Evolutionary conservation across 2,888 invertebrate genomes (phyloP), one percentile per base, ranked within the genome.

Genomic region (Alviniconcha strummeri): DNA sequence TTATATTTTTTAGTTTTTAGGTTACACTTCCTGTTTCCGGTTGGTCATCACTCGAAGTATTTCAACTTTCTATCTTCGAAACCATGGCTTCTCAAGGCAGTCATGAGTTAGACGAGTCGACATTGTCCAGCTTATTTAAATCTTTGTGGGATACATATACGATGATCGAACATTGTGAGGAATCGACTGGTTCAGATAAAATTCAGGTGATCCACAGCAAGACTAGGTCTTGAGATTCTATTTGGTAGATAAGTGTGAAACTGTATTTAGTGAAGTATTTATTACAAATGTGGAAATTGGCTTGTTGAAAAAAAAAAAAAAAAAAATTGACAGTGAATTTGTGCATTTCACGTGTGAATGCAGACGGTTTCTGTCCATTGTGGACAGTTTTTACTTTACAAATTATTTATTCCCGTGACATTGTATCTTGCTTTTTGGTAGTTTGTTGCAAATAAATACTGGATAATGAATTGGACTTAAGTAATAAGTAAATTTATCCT

Each of bases 141-240:
- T 76, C 76, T 15, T 6, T 82, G 4, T 82, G 82, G 82, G 77
- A 56, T 17, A 56, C 82, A n/a, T 56, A 77, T 56, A n/a, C 77
- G 4, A 76, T 69, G 55, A 74, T 89, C 17, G 90, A 91, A 79
- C 89, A 83, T 56, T 87, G 87, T 56, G 88, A 89, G 52, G 90
- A 90, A 81, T 86, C 90, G 9, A 89, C 89, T n/a, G 86, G 86
- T 54, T 90, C 90, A 17, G 90, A 90, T 82, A 87, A 85, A 85
- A 84, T 87, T 8, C 91, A 90, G 89, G 91, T 90, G 67, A 78
- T 36, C 36, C 36, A 36, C 36, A 36, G 36, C 36, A 36, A 36
- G 36, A 36, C 36, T 36, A 36, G 36, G 36, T 36, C 36, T 36
- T 36, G 0, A 36, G 36, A 36, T 0, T 36, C 36, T 36, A 36